Percentiles rank a stretch among this genome's conserved stretches.
phyloP scores from a whole-genome alignment of 2,797 vertebrate genomes.

The Pantherophis vulpinus region DNA sequence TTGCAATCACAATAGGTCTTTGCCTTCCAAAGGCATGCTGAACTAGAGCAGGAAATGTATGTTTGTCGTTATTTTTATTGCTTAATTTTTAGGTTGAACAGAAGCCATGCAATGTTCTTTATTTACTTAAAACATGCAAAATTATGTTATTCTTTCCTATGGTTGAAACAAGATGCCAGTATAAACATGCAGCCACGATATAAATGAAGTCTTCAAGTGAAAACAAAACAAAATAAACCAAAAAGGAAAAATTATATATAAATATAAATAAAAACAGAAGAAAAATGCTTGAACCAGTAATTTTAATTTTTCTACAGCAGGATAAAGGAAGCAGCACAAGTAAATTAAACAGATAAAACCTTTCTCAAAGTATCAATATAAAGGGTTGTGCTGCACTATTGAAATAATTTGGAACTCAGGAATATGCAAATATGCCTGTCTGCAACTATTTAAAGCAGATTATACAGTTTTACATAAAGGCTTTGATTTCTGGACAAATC shows the following conservation, averaged over 20 bases:
- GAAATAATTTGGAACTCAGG: not conserved
- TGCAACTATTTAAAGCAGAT: not conserved
- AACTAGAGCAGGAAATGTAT: conserved; percentile 3
- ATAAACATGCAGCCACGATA: not conserved
- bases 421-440: not conserved
- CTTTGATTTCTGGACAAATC: not conserved
- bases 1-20: not conserved
- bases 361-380: not conserved
- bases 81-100: conserved; percentile 27
- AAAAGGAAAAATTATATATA: not conserved
- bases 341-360: not conserved
- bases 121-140: conserved; percentile 14
- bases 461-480: not conserved
- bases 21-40: conserved; percentile 8
- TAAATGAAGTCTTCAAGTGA: not conserved
- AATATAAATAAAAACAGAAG: not conserved
- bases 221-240: not conserved
- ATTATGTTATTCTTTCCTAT: not conserved
- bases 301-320: not conserved
- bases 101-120: not conserved
- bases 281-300: conserved; percentile 7
- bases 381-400: not conserved
- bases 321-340: conserved; percentile 6
- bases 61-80: conserved; percentile 13
- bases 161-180: not conserved